Conservation (phyloP, 2,113 vertebrate genomes). For the Physeter macrocephalus region DNA sequence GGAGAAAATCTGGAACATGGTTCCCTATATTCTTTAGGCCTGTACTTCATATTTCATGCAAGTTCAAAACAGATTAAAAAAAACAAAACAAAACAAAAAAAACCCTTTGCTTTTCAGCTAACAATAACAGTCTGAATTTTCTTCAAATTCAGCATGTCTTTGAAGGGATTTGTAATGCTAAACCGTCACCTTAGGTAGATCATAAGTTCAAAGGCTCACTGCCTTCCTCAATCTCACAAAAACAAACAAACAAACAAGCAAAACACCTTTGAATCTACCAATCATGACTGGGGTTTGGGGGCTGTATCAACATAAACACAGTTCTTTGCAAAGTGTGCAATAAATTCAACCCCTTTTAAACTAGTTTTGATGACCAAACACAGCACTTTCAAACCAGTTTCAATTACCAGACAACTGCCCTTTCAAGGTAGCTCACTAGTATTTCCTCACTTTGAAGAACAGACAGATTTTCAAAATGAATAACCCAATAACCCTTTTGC, state of each 20-base stretch:
- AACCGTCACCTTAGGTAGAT: background rate
- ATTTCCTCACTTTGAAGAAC: background rate
- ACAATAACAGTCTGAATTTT: background rate
- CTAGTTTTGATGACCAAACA: background rate
- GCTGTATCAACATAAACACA: background rate
- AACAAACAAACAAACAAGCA: background rate
- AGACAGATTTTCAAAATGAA: background rate
- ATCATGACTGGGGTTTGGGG: background rate
- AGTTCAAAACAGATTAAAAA: background rate
- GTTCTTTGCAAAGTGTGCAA: background rate
- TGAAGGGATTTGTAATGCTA: conserved; percentile 22
- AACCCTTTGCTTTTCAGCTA: background rate
- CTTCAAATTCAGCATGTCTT: background rate
- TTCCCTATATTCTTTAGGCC: background rate
- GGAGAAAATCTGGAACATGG: background rate
- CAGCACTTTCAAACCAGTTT: background rate
- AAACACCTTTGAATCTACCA: background rate
- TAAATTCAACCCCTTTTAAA: background rate
- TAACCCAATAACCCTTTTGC: background rate
- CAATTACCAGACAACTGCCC: background rate
- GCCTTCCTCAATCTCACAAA: background rate
- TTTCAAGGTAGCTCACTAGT: background rate
- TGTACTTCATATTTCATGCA: background rate
- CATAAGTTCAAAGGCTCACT: background rate
- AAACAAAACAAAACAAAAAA: no score